phyloP scores from a whole-genome alignment of 2,888 invertebrate genomes.

The Rotaria macrura region DNA sequence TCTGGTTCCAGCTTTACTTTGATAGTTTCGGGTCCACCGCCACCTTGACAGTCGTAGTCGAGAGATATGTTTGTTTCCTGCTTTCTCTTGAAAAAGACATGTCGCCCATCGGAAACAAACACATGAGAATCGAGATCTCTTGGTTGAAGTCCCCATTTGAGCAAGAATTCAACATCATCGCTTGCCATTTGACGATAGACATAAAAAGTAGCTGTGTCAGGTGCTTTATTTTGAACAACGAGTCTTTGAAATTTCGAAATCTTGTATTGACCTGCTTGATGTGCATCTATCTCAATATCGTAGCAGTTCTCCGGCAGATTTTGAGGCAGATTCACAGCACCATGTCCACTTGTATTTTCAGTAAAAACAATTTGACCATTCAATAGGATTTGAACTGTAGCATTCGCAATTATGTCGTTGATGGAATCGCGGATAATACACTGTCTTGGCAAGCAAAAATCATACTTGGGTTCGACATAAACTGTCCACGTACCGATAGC shows the following conservation, averaged over 20 bases:
- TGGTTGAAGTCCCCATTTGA: not conserved
- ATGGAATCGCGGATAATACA: not conserved
- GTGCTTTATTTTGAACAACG: not conserved
- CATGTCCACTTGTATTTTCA: not conserved
- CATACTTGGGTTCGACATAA: not conserved
- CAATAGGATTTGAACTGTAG: not conserved
- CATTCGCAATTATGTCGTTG: not conserved
- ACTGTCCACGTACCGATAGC: not conserved
- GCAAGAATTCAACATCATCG: not conserved
- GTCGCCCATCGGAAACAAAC: not conserved
- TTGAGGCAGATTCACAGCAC: not conserved
- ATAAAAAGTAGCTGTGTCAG: not conserved
- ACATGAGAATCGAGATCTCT: not conserved
- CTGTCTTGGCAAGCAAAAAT: not conserved
- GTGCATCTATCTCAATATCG: not conserved
- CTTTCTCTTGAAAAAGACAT: not conserved
- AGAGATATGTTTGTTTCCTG: not conserved
- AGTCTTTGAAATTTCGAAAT: not conserved
- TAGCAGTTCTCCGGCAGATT: not conserved
- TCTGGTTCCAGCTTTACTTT: not conserved
- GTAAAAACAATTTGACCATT: not conserved
- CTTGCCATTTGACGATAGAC: not conserved
- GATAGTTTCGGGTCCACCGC: not conserved
- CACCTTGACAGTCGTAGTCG: not conserved
- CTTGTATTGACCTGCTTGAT: not conserved